Evolutionary conservation across 1,140 invertebrate species (phyloP).

Genomic region (Venustaconcha ellipsiformis): DNA sequence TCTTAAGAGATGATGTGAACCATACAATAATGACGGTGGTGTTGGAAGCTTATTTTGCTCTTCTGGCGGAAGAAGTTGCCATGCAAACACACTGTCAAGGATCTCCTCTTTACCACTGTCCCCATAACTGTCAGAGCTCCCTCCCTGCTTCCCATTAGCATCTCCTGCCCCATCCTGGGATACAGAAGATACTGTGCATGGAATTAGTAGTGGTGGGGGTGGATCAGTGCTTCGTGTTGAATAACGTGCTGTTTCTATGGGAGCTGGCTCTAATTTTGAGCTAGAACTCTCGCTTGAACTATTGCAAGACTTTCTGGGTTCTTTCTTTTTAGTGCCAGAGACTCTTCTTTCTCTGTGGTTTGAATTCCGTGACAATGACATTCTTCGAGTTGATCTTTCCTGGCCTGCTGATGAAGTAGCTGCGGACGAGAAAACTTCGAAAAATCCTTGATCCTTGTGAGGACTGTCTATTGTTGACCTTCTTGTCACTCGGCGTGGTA

Average conservation of each 20-base stretch:
- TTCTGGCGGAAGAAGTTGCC: slow-evolving; percentile 22
- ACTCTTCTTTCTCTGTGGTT: slow-evolving; percentile 6
- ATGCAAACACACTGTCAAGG: slow-evolving; percentile 15
- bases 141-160: slow-evolving; percentile 13
- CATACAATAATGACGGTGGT: slow-evolving; percentile 23
- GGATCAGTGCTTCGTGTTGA: slow-evolving; percentile 20
- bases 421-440: neutral
- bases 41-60: slow-evolving; percentile 14
- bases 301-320: slow-evolving; percentile 21
- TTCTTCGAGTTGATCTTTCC: slow-evolving; percentile 1
- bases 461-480: slow-evolving; percentile 3
- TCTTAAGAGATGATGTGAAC: slow-evolving; percentile 25
- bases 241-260: slow-evolving; percentile 8
- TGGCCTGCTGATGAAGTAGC: neutral
- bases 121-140: slow-evolving; percentile 14
- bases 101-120: slow-evolving; percentile 29
- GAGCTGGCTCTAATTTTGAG: slow-evolving; percentile 27
- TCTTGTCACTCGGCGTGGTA: slow-evolving; percentile 4
- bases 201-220: slow-evolving; percentile 25
- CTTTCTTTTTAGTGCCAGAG: neutral
- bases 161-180: slow-evolving; percentile 11
- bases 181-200: slow-evolving; percentile 10
- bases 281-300: slow-evolving; percentile 27
- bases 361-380: slow-evolving; percentile 17
- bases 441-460: neutral